phyloP scores from a whole-genome alignment of 53 echinoderm and acorn worm species.

The Paelopatides confundens region DNA sequence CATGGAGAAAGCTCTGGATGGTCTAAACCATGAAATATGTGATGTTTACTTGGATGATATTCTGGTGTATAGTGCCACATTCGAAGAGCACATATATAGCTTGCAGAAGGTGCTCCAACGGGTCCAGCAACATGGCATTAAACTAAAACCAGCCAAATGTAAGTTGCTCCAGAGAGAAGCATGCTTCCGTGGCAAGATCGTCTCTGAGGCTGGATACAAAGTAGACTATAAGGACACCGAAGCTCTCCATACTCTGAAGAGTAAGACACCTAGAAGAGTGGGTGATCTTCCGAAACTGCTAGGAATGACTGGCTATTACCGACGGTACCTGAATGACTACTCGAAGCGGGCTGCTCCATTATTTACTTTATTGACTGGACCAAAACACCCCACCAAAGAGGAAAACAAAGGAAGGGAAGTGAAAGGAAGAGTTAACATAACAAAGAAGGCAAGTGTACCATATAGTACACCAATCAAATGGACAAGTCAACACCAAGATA shows the following conservation, averaged over 20 bases:
- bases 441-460: not conserved
- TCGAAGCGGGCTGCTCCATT: constrained; percentile 1
- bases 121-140: constrained; percentile 47
- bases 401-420: no score
- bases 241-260: not conserved
- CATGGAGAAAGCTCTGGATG: constrained; percentile 59
- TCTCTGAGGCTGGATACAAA: not conserved
- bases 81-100: constrained; percentile 58
- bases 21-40: no score
- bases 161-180: constrained; percentile 58
- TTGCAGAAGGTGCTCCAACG: constrained; percentile 57
- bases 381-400: no score
- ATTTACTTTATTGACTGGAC: not conserved
- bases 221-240: constrained; percentile 47
- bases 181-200: constrained; percentile 53
- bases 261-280: constrained; percentile 15
- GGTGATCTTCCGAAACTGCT: constrained; percentile 63
- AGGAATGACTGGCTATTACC: constrained; percentile 59
- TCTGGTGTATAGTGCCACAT: constrained; percentile 58
- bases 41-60: not conserved
- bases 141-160: constrained; percentile 67
- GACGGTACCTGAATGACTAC: constrained; percentile 45
- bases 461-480: constrained; percentile 53
- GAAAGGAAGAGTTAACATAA: no score
- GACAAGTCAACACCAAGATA: constrained; percentile 33